A percentile compares a stretch with the other conserved stretches of the same genome.
These are phyloP conservation scores for Agriopis aurantiaria DNA, from an alignment of 2,888 invertebrate species.

Conservation along the genomic window DNA sequence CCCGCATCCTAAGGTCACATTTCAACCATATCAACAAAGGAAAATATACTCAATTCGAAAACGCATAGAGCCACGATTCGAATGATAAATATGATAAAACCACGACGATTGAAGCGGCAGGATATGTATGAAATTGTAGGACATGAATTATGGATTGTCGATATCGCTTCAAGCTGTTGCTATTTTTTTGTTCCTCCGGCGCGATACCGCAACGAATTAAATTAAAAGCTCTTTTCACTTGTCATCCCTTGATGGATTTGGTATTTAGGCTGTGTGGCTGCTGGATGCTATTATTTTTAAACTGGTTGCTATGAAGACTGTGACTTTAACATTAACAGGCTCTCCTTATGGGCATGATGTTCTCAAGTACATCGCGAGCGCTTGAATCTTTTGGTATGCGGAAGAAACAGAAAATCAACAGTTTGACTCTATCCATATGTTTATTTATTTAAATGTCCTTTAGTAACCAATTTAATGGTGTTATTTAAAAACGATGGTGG, in stretches of 20 bases:
- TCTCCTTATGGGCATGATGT: not conserved
- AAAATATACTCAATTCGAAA: conserved; percentile 56
- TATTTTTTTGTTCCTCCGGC: conserved; percentile 81
- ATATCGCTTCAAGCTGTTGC: conserved; percentile 86
- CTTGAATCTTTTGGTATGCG: no score
- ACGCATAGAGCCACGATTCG: conserved; percentile 66
- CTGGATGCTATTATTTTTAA: conserved; percentile 62
- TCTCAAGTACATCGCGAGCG: not conserved
- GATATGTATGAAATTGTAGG: conserved; percentile 85
- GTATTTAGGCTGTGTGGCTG: conserved; percentile 72
- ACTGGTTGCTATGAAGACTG: not conserved
- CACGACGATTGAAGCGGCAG: conserved; percentile 60
- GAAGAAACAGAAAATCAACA: no score
- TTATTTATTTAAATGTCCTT: no score
- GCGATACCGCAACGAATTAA: conserved; percentile 86
- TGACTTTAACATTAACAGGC: not conserved
- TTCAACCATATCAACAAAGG: conserved; percentile 47
- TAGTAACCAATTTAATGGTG: no score
- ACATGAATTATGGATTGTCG: conserved; percentile 87
- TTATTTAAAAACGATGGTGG: no score
- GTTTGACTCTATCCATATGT: no score
- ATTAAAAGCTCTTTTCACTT: conserved; percentile 87
- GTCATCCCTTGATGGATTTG: conserved; percentile 84
- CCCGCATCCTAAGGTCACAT: conserved; percentile 57
- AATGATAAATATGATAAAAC: conserved; percentile 54